Conservation (phyloP, 1,140 invertebrate species). For the Galleria mellonella region DNA sequence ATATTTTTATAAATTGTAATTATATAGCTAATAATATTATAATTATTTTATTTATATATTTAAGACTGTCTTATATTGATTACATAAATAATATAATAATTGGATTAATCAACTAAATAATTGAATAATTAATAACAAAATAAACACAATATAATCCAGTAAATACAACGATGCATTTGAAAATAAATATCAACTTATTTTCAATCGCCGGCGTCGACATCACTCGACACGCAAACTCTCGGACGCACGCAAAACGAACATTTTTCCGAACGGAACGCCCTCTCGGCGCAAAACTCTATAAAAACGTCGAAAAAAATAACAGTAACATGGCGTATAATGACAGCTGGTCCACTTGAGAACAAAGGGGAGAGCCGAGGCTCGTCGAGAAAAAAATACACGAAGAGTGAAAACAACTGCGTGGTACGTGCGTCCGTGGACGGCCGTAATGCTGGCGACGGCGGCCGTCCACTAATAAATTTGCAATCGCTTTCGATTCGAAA, state of each 20-base stretch:
- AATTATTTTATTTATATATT: too few relatives aligned
- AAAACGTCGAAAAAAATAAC: conserved; percentile 74
- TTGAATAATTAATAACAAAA: conserved; percentile 14
- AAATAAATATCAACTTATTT: conserved; percentile 60
- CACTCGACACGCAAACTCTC: conserved; percentile 63
- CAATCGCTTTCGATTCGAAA: conserved; percentile 60
- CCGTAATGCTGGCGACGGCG: conserved; percentile 21
- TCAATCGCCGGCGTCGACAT: conserved; percentile 50
- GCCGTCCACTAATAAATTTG: conserved; percentile 66
- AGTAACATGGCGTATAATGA: conserved; percentile 75
- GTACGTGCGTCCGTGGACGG: conserved; percentile 45
- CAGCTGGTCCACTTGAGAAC: conserved; percentile 75
- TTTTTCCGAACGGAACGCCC: conserved; percentile 71
- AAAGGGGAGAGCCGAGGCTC: conserved; percentile 69
- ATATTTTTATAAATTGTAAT: too few relatives aligned
- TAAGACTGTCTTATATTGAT: too few relatives aligned
- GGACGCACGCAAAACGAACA: conserved; percentile 72
- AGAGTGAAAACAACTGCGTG: conserved; percentile 70
- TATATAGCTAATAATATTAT: too few relatives aligned
- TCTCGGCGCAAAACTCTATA: conserved; percentile 71
- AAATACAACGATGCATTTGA: too few relatives aligned
- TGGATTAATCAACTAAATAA: conserved; percentile 2
- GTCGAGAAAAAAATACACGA: conserved; percentile 70
- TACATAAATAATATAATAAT: too few relatives aligned
- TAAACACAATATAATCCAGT: too few relatives aligned